phyloP scores from a whole-genome alignment of 2,797 vertebrate species.

The Pygocentrus nattereri region DNA sequence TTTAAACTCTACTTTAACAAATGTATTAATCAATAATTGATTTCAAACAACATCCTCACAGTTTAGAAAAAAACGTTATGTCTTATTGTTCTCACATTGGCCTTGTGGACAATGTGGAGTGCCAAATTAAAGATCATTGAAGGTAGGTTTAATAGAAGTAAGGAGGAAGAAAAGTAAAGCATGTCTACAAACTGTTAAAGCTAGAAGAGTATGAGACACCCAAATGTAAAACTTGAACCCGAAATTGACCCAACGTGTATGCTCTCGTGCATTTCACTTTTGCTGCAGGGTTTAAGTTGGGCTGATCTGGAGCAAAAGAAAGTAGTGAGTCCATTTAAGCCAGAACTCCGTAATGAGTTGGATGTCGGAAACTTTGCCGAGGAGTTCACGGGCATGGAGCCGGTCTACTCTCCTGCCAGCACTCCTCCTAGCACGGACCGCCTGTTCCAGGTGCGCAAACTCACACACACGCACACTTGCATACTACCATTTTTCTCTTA shows the following conservation, averaged over 20 bases:
- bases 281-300: constrained; percentile 85
- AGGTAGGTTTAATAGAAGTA: not conserved
- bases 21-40: not conserved
- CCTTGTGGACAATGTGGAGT: too few species aligned
- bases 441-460: constrained; percentile 83
- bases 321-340: constrained; percentile 86
- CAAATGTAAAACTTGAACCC: too few species aligned
- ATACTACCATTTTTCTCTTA: not conserved
- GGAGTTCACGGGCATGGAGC: constrained; percentile 93
- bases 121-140: not conserved
- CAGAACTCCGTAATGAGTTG: constrained; percentile 89
- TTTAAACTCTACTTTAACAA: not conserved
- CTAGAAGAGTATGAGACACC: not conserved
- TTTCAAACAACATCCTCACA: too few species aligned
- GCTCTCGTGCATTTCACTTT: not conserved
- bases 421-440: constrained; percentile 89
- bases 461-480: not conserved
- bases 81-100: too few species aligned
- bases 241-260: not conserved
- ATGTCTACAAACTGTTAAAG: not conserved
- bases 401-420: constrained; percentile 90
- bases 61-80: too few species aligned
- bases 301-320: constrained; percentile 85
- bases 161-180: not conserved
- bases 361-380: constrained; percentile 93